These are phyloP conservation scores for Hylyphantes graminicola DNA, from an alignment of 1,140 invertebrate genomes.

Conservation along the genomic window DNA sequence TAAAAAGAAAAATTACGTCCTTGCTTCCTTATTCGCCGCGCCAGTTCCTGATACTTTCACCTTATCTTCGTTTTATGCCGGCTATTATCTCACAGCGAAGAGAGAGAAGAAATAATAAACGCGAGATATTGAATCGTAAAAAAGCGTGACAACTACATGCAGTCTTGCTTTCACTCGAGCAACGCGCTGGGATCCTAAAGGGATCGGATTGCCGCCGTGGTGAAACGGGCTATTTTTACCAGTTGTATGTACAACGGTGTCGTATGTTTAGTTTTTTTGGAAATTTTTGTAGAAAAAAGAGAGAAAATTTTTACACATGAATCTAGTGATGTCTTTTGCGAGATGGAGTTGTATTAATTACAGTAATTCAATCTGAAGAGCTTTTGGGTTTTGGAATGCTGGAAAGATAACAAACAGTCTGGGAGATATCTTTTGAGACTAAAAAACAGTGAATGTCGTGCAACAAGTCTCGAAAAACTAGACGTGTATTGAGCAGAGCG, in stretches of 20 bases:
- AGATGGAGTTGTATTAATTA: too few species aligned
- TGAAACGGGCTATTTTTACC: constrained; percentile 12
- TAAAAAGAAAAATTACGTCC: constrained; percentile 28
- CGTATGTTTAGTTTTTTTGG: too few species aligned
- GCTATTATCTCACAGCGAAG: constrained; percentile 30
- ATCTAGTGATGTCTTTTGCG: too few species aligned
- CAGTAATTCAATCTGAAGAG: too few species aligned
- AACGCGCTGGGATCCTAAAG: constrained; percentile 15
- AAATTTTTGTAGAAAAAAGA: too few species aligned
- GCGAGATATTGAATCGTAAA: constrained; percentile 25
- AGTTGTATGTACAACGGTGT: neutral
- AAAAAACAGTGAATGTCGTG: too few species aligned
- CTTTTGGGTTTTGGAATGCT: too few species aligned
- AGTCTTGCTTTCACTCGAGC: neutral
- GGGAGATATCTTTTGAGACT: too few species aligned
- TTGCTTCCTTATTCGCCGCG: constrained; percentile 39
- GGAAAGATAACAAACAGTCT: too few species aligned
- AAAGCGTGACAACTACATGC: neutral
- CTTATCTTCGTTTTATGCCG: constrained; percentile 35
- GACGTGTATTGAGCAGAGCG: too few species aligned
- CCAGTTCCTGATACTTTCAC: constrained; percentile 44
- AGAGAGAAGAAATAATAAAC: constrained; percentile 39
- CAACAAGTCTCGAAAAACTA: too few species aligned
- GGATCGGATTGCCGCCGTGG: neutral
- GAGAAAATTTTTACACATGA: too few species aligned